Base-by-base conservation (phyloP, 2,888 invertebrate genomes). In the Sylvicola cinctus region DNA sequence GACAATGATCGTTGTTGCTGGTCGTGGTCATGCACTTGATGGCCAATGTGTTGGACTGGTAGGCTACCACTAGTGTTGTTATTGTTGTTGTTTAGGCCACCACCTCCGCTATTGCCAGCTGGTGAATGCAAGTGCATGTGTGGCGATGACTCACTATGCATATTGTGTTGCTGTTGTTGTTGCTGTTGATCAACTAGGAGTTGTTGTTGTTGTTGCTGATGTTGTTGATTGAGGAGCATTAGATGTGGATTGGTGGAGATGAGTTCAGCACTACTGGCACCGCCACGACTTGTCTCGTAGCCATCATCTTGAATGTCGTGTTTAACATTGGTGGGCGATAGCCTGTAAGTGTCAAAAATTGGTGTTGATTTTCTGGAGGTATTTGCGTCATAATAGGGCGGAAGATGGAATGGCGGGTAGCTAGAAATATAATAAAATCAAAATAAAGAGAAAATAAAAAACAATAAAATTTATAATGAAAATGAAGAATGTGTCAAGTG, bases 221-320 rank as follows among this genome's bases (percentile, higher is more conserved):
- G 28, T 28, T 13, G 28, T n/a, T 28, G 12, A 20, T 20, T 20
- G 20, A 20, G 20, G 5, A 53, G 50, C 5, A 45, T 45, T n/a
- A 43, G 40, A 32, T 55, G 55, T 0, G 56, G 54, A 34, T 52
- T 57, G 1, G 55, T 54, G 2, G 56, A 56, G 16, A 57, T 39
- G n/a, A 55, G 50, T 20, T 20, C 20, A 8, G 20, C 20, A 8
- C 20, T 20, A 8, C 20, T 20, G 20, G 20, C 20, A 46, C 57
- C 70, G 49, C 69, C 69, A 46, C 67, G 79, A 61, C 81, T 78
- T 46, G 84, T 83, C 65, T 84, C 84, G 64, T 85, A 85, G 44
- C 84, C 84, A 64, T 85, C 84, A 65, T 85, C 84, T 51, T 78
- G 75, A 49, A 72, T 74, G 62, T 83, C 83, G 49, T 71, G 66